Evolutionary conservation across 2,797 vertebrate species (phyloP).

Genomic region (Austrolebias charrua): DNA sequence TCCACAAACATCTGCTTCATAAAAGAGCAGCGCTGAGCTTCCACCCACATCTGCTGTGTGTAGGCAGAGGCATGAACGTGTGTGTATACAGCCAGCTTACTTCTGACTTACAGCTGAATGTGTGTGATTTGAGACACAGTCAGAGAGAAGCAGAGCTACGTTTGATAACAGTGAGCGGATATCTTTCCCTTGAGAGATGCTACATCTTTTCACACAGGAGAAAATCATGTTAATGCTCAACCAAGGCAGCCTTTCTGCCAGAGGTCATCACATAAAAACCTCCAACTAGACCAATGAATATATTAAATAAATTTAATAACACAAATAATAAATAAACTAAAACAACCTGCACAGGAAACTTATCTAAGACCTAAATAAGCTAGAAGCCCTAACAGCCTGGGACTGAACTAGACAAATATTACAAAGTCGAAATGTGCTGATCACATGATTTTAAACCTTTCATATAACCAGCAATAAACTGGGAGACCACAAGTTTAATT

Average conservation of each 20-base stretch:
- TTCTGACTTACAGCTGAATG: conserved; percentile 65
- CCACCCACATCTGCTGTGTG: conserved; percentile 54
- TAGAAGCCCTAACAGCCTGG: not conserved
- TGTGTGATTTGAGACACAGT: conserved; percentile 40
- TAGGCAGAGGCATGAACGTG: conserved; percentile 43
- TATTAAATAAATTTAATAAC: not conserved
- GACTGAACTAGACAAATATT: not conserved
- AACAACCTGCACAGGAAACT: not conserved
- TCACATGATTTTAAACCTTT: not conserved
- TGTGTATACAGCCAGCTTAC: conserved; percentile 33
- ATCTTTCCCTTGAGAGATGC: not conserved
- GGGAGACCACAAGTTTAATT: too few relatives aligned
- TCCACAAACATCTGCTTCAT: conserved; percentile 45
- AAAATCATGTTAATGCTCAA: conserved; percentile 10
- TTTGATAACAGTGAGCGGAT: conserved; percentile 71
- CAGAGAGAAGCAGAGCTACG: conserved; percentile 61
- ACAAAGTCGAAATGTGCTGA: not conserved
- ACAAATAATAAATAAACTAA: not conserved
- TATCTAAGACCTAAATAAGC: not conserved
- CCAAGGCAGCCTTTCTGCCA: not conserved
- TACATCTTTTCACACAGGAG: not conserved
- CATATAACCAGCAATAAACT: not conserved
- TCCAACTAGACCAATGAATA: not conserved
- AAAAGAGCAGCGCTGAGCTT: conserved; percentile 37
- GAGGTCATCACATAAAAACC: not conserved